Percentiles rank a stretch among this genome's conserved stretches.
These are phyloP conservation scores for Ennomos quercinarius DNA, from an alignment of 2,888 invertebrate species.

Conservation along the genomic window DNA sequence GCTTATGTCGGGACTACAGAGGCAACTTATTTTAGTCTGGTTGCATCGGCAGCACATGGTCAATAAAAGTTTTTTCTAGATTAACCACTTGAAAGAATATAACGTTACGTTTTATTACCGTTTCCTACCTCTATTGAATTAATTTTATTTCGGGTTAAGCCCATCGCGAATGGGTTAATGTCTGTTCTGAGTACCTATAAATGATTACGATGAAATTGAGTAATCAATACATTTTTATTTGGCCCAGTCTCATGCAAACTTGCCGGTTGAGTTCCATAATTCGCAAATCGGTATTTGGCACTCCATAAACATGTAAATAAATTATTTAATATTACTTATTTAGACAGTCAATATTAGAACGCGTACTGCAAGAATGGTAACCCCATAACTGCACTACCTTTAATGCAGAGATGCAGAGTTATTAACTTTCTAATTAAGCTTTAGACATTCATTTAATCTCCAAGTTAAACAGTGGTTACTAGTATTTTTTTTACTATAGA, in stretches of 20 bases:
- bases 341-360: not conserved
- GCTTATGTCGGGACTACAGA: conserved; percentile 40
- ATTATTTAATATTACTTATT: not conserved
- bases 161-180: too few species aligned
- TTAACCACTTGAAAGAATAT: conserved; percentile 28
- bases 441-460: conserved; percentile 33
- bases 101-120: conserved; percentile 19
- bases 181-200: too few species aligned
- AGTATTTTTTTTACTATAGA: too few species aligned
- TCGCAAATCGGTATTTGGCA: too few species aligned
- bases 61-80: conserved; percentile 26
- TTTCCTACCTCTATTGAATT: not conserved
- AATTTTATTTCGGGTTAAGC: too few species aligned
- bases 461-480: not conserved
- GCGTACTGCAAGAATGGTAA: conserved; percentile 5
- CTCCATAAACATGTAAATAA: too few species aligned
- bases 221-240: too few species aligned
- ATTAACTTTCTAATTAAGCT: conserved; percentile 49
- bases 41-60: conserved; percentile 35
- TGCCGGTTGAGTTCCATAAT: too few species aligned
- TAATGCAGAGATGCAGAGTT: conserved; percentile 43
- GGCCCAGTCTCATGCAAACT: too few species aligned
- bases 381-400: conserved; percentile 29
- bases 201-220: too few species aligned
- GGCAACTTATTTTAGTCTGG: conserved; percentile 48